Base-by-base conservation (phyloP, 23 tunicate genomes). In the Oikopleura vanhoeffeni region DNA sequence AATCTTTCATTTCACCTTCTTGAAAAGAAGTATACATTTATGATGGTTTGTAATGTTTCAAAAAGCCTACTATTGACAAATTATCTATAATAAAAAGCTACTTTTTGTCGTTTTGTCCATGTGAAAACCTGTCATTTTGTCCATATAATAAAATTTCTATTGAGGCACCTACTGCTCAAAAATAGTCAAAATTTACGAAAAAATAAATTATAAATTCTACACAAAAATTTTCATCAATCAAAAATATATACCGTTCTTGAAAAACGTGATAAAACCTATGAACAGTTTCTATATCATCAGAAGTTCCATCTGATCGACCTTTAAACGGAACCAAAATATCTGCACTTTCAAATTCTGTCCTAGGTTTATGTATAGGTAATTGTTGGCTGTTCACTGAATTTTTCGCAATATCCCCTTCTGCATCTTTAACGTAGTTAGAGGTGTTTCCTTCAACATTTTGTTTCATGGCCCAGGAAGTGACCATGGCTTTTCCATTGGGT, bases 291-390 rank as follows among this genome's bases (percentile, higher is more conserved):
- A 39, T 76, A 0, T 67, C 60, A 1, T 57, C 24, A 24, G 41
- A 76, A 30, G 33, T 39, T 3, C 84, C 41, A 34, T 39, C 41
- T 1, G 32, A 57, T 40, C 76, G 83, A 0, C 57, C 79, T 87
- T 88, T 90, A 91, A 95, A 95, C 0, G 99, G 99, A 13, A 95
- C 99, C 27, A 95, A 60, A n/a, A 95, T 85, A 79, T 95, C 97
- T 84, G 90, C 91, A 41, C 88, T 89, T 40, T 0, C 76, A 76
- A 95, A 95, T 18, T 76, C 49, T 8, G 90, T 95, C 67, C 92
- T 76, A 76, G 91, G 87, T 87, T 86, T 88, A 79, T 95, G 99
- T 39, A 95, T 60, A 3, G 84, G 84, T 35, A 82, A 34, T 3
- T 57, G 84, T 57, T 57, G 32, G 30, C 3, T 13, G 30, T 71